Percentiles rank a stretch among this genome's conserved stretches.
Conservation (phyloP, 2,797 vertebrate genomes). For the Chromis chromis region DNA sequence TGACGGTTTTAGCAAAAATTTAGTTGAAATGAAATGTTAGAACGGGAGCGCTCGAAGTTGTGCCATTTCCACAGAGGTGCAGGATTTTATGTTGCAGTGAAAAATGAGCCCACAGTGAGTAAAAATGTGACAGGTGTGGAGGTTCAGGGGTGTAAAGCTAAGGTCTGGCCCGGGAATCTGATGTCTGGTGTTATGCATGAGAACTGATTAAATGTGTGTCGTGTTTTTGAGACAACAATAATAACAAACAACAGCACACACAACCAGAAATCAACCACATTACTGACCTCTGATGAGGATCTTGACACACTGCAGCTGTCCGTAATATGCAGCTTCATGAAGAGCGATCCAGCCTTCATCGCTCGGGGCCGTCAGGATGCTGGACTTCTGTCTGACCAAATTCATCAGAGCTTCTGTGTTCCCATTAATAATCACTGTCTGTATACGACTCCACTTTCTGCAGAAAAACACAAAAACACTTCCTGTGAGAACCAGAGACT, state of each 20-base stretch:
- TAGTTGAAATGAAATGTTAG: too few relatives aligned
- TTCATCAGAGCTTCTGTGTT: slow-evolving; percentile 34
- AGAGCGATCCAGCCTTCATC: slow-evolving; percentile 53
- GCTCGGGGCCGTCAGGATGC: slow-evolving; percentile 11
- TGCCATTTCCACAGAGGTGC: too few relatives aligned
- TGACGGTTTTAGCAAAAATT: too few relatives aligned
- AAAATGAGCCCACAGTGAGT: too few relatives aligned
- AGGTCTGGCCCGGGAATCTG: too few relatives aligned
- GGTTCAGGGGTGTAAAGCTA: too few relatives aligned
- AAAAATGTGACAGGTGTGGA: too few relatives aligned
- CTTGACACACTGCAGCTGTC: slow-evolving; percentile 47
- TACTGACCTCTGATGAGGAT: slow-evolving; percentile 54
- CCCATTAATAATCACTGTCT: slow-evolving; percentile 50
- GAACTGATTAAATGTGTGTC: too few relatives aligned
- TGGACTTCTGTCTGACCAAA: slow-evolving; percentile 70
- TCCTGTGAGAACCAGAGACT: background rate
- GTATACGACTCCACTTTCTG: slow-evolving; percentile 76
- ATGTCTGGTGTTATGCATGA: too few relatives aligned
- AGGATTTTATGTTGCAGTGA: too few relatives aligned
- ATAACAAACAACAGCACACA: background rate
- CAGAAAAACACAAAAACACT: background rate
- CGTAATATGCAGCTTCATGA: slow-evolving; percentile 60
- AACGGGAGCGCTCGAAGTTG: too few relatives aligned
- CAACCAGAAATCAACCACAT: background rate
- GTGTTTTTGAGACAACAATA: too few relatives aligned